Evolutionary conservation across 2,888 invertebrate genomes (phyloP).

Genomic region (Luffia ferchaultella): DNA sequence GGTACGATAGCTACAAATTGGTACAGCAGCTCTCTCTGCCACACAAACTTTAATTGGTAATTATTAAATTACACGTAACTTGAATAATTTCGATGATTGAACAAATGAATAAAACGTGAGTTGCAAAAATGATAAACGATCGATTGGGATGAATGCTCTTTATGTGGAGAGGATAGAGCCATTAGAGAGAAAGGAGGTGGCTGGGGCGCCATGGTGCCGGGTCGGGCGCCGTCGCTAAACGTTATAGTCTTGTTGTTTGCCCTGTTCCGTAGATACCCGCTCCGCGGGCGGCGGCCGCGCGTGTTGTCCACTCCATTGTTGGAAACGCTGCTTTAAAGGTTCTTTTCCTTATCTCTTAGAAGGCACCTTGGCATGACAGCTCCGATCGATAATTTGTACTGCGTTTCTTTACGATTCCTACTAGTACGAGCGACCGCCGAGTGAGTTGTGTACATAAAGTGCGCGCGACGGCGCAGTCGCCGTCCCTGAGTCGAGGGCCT

Average conservation of each 20-base stretch:
- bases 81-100: too few relatives aligned
- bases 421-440: constrained; percentile 35
- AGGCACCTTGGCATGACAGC: constrained; percentile 66
- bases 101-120: too few relatives aligned
- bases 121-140: too few relatives aligned
- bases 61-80: too few relatives aligned
- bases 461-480: neutral
- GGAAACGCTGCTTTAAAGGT: constrained; percentile 66
- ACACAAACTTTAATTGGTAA: too few relatives aligned
- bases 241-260: constrained; percentile 1
- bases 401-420: constrained; percentile 62
- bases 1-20: too few relatives aligned
- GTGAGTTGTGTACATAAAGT: neutral
- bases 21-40: too few relatives aligned
- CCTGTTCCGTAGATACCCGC: constrained; percentile 63
- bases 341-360: constrained; percentile 63
- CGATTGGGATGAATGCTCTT: too few relatives aligned
- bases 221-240: neutral
- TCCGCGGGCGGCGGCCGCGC: constrained; percentile 57
- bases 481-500: neutral
- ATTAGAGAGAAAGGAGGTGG: neutral
- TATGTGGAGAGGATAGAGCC: too few relatives aligned
- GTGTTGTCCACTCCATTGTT: constrained; percentile 66
- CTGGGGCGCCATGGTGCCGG: neutral
- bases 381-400: constrained; percentile 63